A percentile compares a stretch with the other conserved stretches of the same genome.
Evolutionary conservation across 2,797 vertebrate genomes (phyloP).

Genomic region (Knipowitschia caucasica): DNA sequence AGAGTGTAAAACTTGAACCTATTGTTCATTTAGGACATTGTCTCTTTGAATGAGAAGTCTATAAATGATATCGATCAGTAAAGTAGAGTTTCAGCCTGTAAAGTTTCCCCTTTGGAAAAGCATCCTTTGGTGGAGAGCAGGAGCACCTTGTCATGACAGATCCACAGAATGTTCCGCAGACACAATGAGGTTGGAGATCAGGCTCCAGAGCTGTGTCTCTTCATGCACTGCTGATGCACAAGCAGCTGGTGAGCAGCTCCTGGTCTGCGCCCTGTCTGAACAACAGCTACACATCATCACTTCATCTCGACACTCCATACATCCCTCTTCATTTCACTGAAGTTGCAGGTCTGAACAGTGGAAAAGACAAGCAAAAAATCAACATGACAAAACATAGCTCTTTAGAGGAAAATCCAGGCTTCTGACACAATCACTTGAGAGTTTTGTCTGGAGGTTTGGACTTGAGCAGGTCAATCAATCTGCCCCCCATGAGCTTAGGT

Average conservation of each 20-base stretch:
- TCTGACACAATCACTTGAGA: slow-evolving; percentile 12
- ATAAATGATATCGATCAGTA: background rate
- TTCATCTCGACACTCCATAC: background rate
- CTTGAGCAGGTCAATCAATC: slow-evolving; percentile 23
- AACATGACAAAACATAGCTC: background rate
- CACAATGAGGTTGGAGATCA: slow-evolving; percentile 6
- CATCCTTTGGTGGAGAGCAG: slow-evolving; percentile 17
- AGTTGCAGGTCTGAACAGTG: background rate
- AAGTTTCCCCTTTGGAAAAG: slow-evolving; percentile 7
- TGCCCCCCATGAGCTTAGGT: slow-evolving; percentile 4
- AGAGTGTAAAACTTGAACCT: slow-evolving; percentile 4
- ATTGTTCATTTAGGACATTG: slow-evolving; percentile 1
- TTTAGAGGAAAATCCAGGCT: slow-evolving; percentile 2
- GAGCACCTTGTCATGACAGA: slow-evolving; percentile 39
- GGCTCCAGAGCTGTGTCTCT: slow-evolving; percentile 12
- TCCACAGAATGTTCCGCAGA: slow-evolving; percentile 11
- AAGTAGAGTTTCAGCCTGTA: slow-evolving; percentile 12
- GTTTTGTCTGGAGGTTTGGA: slow-evolving; percentile 33
- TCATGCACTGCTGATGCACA: background rate
- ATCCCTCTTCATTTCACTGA: slow-evolving; percentile 13
- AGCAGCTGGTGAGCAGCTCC: slow-evolving; percentile 2
- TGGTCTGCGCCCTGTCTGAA: slow-evolving; percentile 3
- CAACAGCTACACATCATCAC: slow-evolving; percentile 16
- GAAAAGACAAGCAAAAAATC: background rate
- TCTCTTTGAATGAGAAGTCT: background rate